These are phyloP conservation scores for Hydriomena furcata DNA, from an alignment of 2,888 invertebrate species.

Conservation along the genomic window DNA sequence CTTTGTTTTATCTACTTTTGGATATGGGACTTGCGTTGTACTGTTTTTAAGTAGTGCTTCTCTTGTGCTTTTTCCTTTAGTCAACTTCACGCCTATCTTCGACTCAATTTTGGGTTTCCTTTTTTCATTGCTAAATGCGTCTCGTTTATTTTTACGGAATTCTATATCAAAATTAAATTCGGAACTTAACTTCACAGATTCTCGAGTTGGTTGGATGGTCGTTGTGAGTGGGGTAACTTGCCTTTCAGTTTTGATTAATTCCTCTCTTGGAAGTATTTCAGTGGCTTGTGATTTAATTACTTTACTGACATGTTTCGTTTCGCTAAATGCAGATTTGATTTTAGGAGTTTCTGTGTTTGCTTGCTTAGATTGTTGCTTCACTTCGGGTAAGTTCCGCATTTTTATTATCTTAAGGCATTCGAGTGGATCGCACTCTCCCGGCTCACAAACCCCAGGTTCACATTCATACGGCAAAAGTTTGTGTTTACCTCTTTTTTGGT, in stretches of 20 bases:
- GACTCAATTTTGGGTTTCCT: not conserved
- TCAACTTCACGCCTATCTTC: not conserved
- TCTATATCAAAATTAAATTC: slow-evolving; percentile 38
- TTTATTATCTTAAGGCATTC: slow-evolving; percentile 30
- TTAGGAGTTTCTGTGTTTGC: not conserved
- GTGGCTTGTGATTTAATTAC: not conserved
- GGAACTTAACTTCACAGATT: slow-evolving; percentile 35
- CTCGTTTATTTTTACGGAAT: slow-evolving; percentile 37
- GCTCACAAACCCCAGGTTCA: slow-evolving; percentile 43
- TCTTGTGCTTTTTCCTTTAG: slow-evolving; percentile 3
- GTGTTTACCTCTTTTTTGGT: slow-evolving; percentile 3
- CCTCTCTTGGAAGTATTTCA: not conserved
- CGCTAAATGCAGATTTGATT: not conserved
- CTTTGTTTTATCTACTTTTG: slow-evolving; percentile 4
- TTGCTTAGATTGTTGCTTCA: not conserved
- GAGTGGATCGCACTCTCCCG: slow-evolving; percentile 42
- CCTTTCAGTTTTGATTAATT: not conserved
- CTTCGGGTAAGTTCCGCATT: slow-evolving; percentile 1
- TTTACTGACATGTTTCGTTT: not conserved
- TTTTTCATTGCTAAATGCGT: not conserved
- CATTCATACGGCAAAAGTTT: slow-evolving; percentile 41
- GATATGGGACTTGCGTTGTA: not conserved
- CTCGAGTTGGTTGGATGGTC: slow-evolving; percentile 21
- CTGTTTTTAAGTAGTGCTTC: not conserved
- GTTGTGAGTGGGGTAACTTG: not conserved